Base-by-base conservation (phyloP, 2,113 vertebrate genomes). In the Amia ocellicauda region DNA sequence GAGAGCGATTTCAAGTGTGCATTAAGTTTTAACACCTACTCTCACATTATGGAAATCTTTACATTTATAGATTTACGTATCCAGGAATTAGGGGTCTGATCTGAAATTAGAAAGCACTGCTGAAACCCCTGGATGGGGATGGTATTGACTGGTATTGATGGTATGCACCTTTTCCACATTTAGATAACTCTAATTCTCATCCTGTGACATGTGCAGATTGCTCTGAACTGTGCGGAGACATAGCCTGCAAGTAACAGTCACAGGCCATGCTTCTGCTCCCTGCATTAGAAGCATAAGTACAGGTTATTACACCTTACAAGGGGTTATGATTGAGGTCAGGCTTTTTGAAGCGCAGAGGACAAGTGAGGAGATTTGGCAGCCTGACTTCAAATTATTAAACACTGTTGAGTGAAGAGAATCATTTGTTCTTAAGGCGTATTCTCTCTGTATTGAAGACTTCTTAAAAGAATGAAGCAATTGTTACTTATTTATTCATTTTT, bases 71-170 rank as follows among this genome's bases (percentile, higher is more conserved):
- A n/a, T n/a, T n/a, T n/a, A n/a, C n/a, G n/a, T n/a, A n/a, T n/a
- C n/a, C n/a, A n/a, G n/a, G n/a, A n/a, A n/a, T n/a, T n/a, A n/a
- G n/a, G n/a, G n/a, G 68, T 79, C 74, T 69, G 65, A 83, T 80
- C 78, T 76, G 49, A 55, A 76, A 74, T 75, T 50, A 62, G 53
- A 80, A 70, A 69, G 75, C 22, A 61, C 50, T 47, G 22, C 51
- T 10, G 13, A 67, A 26, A 69, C 58, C 64, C 67, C 68, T 63
- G 68, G 61, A 19, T 64, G 27, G 10, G 52, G 54, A 36, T 49
- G 26, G 58, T 74, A 77, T 78, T 85, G 75, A 81, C 78, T 81
- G 76, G 61, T 76, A 77, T 83, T 79, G n/a, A n/a, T n/a, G n/a
- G n/a, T n/a, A 78, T 69, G 69, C 62, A 51, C 73, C 74, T 80